phyloP scores from a whole-genome alignment of 1,140 invertebrate genomes.

The Zophobas atratus region DNA sequence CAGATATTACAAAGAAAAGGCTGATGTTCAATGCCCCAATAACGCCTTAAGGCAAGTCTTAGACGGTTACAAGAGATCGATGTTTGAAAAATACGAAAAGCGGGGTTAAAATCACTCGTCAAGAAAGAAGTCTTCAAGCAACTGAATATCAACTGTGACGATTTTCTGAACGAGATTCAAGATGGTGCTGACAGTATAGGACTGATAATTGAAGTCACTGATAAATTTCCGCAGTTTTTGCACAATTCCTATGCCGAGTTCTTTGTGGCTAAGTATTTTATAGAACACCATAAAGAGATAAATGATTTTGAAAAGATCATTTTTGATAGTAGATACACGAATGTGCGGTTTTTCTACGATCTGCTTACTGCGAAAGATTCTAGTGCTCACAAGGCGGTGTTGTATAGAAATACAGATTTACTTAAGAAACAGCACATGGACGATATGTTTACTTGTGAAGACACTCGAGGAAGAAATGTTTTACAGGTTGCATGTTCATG shows the following conservation, averaged over 20 bases:
- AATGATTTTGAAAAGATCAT: neutral
- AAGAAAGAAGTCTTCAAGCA: neutral
- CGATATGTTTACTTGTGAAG: neutral
- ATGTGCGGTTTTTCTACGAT: constrained; percentile 27
- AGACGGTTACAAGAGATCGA: neutral
- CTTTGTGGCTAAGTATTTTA: constrained; percentile 25
- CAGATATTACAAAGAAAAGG: constrained; percentile 7
- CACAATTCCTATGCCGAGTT: constrained; percentile 37
- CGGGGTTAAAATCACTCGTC: neutral
- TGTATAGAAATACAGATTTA: constrained; percentile 3
- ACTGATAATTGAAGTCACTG: constrained; percentile 6
- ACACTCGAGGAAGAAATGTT: neutral
- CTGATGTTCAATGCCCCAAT: neutral
- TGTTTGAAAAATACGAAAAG: constrained; percentile 27
- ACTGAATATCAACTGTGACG: constrained; percentile 15
- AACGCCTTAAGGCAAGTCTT: neutral
- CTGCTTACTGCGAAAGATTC: neutral
- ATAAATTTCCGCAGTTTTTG: constrained; percentile 16
- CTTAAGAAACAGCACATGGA: constrained; percentile 5
- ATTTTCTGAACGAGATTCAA: constrained; percentile 6
- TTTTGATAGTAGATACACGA: constrained; percentile 5
- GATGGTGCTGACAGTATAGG: constrained; percentile 3
- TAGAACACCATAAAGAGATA: constrained; percentile 4
- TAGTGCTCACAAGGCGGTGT: constrained; percentile 1
- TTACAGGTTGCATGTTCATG: constrained; percentile 13